A percentile compares a stretch with the other conserved stretches of the same genome.
Evolutionary conservation across 2,888 invertebrate genomes (phyloP).

Genomic region (Scaptomyza reducta): DNA sequence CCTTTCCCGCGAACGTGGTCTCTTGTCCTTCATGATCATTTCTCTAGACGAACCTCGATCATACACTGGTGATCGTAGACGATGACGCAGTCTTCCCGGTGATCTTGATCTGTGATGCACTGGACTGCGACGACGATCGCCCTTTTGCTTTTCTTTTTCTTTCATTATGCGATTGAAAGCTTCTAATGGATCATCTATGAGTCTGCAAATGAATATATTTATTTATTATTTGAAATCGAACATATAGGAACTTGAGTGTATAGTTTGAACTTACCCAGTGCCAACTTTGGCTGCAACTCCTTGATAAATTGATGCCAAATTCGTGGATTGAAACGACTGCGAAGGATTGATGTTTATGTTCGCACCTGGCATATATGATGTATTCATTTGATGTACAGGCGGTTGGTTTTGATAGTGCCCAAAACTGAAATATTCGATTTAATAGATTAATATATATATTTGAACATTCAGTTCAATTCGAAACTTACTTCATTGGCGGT

Average conservation of each 20-base stretch:
- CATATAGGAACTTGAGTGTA: not conserved
- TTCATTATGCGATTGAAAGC: conserved; percentile 94
- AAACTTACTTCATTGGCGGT: conserved; percentile 58
- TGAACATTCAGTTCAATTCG: not conserved
- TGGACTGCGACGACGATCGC: conserved; percentile 85
- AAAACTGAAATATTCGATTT: conserved; percentile 44
- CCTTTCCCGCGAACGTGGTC: conserved; percentile 65
- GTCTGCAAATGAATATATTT: conserved; percentile 81
- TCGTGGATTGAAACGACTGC: conserved; percentile 70
- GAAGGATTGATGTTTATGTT: conserved; percentile 60
- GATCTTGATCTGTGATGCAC: conserved; percentile 84
- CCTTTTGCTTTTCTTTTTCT: conserved; percentile 89
- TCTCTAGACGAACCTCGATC: conserved; percentile 75
- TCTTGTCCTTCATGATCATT: conserved; percentile 55
- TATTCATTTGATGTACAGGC: conserved; percentile 60
- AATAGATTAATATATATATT: too few relatives aligned
- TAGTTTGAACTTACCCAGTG: conserved; percentile 74
- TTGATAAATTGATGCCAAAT: conserved; percentile 82
- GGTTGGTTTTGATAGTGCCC: conserved; percentile 63
- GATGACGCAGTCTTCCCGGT: conserved; percentile 73
- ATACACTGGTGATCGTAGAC: conserved; percentile 77
- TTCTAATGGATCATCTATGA: conserved; percentile 93
- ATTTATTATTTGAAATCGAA: not conserved
- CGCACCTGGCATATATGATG: conserved; percentile 59
- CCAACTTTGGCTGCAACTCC: conserved; percentile 83